Conservation (phyloP, 2,797 vertebrate genomes). For the Lutra lutra region DNA sequence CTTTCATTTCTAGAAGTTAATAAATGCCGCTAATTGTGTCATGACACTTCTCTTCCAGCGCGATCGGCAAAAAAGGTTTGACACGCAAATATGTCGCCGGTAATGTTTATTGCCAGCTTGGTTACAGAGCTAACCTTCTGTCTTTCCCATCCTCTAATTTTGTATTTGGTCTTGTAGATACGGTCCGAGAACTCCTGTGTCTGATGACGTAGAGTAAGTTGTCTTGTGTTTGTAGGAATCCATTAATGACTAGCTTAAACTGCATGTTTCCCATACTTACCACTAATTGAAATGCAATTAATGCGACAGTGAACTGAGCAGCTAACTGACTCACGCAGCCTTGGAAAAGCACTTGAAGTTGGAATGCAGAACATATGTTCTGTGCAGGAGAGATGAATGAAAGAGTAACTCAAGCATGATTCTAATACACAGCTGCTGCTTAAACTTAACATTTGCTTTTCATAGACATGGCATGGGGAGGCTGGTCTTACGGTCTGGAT, state of each 20-base stretch:
- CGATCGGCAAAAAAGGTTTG: conserved; percentile 41
- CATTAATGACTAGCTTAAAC: conserved; percentile 85
- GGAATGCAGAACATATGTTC: conserved; percentile 78
- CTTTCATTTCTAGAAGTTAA: conserved; percentile 41
- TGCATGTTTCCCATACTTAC: conserved; percentile 86
- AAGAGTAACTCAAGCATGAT: conserved; percentile 73
- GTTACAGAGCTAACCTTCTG: conserved; percentile 67
- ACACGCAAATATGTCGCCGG: background rate
- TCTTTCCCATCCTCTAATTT: conserved; percentile 84
- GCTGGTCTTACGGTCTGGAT: conserved; percentile 37
- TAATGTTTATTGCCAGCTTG: conserved; percentile 57
- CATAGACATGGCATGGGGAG: conserved; percentile 55
- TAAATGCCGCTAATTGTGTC: conserved; percentile 51
- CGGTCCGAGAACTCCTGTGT: conserved; percentile 94
- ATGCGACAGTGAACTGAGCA: conserved; percentile 73
- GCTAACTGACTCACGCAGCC: conserved; percentile 75
- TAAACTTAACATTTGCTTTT: conserved; percentile 68
- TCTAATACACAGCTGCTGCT: conserved; percentile 79
- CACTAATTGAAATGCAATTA: conserved; percentile 85
- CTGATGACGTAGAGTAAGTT: conserved; percentile 98
- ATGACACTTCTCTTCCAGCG: conserved; percentile 64
- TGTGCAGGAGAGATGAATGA: conserved; percentile 73
- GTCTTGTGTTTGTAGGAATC: conserved; percentile 81
- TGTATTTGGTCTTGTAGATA: conserved; percentile 93
- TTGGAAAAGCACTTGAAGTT: conserved; percentile 80